Base-by-base conservation (phyloP, 2,888 invertebrate species). In the Cerastis rubricosa region DNA sequence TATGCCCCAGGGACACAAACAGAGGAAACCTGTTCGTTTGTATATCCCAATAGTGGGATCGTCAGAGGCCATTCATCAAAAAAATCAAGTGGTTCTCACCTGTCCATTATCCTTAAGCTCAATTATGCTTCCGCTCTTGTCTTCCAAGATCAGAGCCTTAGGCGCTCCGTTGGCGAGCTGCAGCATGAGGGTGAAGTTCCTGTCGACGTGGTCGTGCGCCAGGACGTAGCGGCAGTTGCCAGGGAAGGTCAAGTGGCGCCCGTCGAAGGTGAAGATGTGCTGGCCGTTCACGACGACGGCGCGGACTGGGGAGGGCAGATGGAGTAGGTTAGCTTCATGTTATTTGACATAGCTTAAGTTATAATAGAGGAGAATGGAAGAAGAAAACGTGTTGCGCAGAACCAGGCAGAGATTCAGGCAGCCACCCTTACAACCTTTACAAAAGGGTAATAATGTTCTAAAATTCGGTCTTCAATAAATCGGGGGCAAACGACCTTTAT, bases 251-350 rank as follows among this genome's bases (percentile, higher is more conserved):
- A 98, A 95, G 92, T 98, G 98, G 86, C 97, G 97, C 0, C 98
- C 98, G 93, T 99, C 99, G 94, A 99, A 99, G 0, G 99, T 99
- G 95, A 98, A 98, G 93, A 98, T 97, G 94, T 99, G 98, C 89
- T 98, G 98, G 2, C 98, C 98, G 91, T 98, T 98, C 19, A 98
- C 97, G 7, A 99, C 93, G 57, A 97, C 97, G 14, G 98, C 99
- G 69, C 97, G 96, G 77, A 98, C 98, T 97, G 96, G 54, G 14
- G 35, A 4, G 3, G 22, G 12, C 7, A 54, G 2, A 51, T 35
- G 9, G 17, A 7, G n/a, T 19, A 17, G 5, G 0, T 49, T 12
- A 40, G 40, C 4, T 9, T 22, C 11, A 43, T 22, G 17, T 25
- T 25, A 12, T 40, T 22, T 22, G 35, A 22, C 6, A 40, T 11